Percentiles rank a stretch among this genome's conserved stretches.
phyloP scores from a whole-genome alignment of 2,797 vertebrate species.

The Kryptopterus vitreolus region DNA sequence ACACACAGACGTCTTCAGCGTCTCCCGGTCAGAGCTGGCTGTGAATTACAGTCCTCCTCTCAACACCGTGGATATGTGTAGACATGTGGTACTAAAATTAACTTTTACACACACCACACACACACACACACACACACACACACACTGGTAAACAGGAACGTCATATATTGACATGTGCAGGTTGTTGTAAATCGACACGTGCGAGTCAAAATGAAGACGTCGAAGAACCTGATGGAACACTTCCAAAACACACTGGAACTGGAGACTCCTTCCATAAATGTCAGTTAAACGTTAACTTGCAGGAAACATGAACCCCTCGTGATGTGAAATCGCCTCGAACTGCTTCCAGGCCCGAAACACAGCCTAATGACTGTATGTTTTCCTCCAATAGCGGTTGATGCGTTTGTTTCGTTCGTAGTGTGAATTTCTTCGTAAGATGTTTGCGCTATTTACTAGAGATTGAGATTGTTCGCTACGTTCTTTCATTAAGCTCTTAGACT shows the following conservation, averaged over 20 bases:
- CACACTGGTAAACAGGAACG: slow-evolving; percentile 42
- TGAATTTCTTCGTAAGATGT: too few species aligned
- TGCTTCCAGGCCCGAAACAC: too few species aligned
- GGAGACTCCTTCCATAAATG: neutral
- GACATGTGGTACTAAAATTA: slow-evolving; percentile 72
- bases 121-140: slow-evolving; percentile 54
- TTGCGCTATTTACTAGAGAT: too few species aligned
- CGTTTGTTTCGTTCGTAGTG: too few species aligned
- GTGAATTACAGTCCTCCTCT: slow-evolving; percentile 46
- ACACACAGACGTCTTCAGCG: neutral
- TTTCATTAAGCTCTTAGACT: too few species aligned
- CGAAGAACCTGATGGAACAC: neutral
- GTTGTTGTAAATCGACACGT: neutral
- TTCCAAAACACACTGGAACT: neutral
- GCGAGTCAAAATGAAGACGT: neutral
- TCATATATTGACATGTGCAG: slow-evolving; percentile 14
- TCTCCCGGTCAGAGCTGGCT: neutral
- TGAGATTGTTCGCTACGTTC: too few species aligned
- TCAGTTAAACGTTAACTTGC: neutral
- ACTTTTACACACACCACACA: slow-evolving; percentile 59
- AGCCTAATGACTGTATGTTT: too few species aligned
- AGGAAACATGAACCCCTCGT: too few species aligned
- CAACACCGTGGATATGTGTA: slow-evolving; percentile 68
- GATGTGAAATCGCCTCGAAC: too few species aligned
- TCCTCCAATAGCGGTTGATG: too few species aligned